These are phyloP conservation scores for Nemotelus nigrinus DNA, from an alignment of 2,888 invertebrate genomes.

Conservation along the genomic window DNA sequence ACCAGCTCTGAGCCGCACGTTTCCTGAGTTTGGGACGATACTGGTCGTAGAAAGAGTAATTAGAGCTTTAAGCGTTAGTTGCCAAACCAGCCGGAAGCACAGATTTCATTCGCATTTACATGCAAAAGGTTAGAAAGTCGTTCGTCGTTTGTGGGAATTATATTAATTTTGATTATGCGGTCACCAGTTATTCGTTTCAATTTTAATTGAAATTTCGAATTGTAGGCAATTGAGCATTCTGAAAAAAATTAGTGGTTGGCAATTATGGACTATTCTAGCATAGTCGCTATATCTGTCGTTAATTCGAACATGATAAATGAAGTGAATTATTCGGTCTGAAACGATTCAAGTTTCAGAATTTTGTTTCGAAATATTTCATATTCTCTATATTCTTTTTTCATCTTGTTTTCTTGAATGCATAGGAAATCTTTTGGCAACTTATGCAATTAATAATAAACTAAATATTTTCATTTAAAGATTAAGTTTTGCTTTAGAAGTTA, in stretches of 20 bases:
- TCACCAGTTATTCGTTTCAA: neutral
- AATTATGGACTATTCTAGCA: neutral
- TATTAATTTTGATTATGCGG: conserved; percentile 30
- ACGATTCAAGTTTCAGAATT: too few species aligned
- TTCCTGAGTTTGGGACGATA: neutral
- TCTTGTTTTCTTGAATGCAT: too few species aligned
- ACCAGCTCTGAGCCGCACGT: too few species aligned
- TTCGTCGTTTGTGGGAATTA: neutral
- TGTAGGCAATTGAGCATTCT: conserved; percentile 33
- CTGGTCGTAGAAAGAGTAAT: neutral
- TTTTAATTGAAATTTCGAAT: conserved; percentile 41
- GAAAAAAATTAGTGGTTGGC: conserved; percentile 17
- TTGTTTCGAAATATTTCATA: too few species aligned
- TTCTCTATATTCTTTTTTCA: too few species aligned
- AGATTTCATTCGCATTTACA: conserved; percentile 32
- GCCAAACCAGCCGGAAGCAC: conserved; percentile 31
- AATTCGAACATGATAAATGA: too few species aligned
- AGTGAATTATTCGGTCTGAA: too few species aligned
- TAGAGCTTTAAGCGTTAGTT: conserved; percentile 30
- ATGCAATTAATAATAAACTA: too few species aligned
- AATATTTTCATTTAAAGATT: too few species aligned
- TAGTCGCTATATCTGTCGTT: too few species aligned
- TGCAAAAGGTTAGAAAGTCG: conserved; percentile 17
- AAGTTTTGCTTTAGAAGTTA: too few species aligned
- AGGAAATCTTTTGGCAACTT: too few species aligned